Evolutionary conservation across 1,140 invertebrate genomes (phyloP).

Genomic region (Drosophila leontia): DNA sequence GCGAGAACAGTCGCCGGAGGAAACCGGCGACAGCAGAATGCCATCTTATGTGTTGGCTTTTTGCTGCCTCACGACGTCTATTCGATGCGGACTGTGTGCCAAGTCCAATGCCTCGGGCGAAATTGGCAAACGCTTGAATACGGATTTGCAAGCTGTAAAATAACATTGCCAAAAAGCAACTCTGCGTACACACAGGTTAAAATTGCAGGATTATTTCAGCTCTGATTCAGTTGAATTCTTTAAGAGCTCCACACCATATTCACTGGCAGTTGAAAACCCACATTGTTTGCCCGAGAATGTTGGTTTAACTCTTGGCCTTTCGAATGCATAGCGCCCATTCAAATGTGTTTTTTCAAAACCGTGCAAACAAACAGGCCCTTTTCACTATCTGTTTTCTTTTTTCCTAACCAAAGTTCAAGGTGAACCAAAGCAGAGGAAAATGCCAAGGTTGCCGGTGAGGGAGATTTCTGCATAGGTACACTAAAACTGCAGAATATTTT

Average conservation of each 20-base stretch:
- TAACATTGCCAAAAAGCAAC: conserved; percentile 12
- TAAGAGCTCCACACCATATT: conserved; percentile 1
- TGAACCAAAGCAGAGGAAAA: conserved; percentile 21
- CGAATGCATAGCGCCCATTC: conserved; percentile 24
- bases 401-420: conserved; percentile 41
- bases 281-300: conserved; percentile 24
- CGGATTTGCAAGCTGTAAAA: conserved; percentile 15
- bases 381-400: conserved; percentile 20
- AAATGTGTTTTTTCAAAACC: conserved; percentile 47
- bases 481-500: background rate
- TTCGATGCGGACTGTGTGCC: conserved; percentile 14
- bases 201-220: conserved; percentile 9
- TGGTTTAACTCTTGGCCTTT: conserved; percentile 52
- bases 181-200: background rate
- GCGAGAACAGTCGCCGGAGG: conserved; percentile 42
- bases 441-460: conserved; percentile 21
- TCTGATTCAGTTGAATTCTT: conserved; percentile 1
- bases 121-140: conserved; percentile 37
- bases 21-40: conserved; percentile 49
- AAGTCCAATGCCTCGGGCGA: background rate
- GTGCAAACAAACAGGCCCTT: conserved; percentile 22
- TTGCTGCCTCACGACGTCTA: conserved; percentile 43
- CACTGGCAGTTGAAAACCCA: background rate
- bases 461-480: background rate
- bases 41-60: conserved; percentile 37